Percentiles rank a stretch among this genome's conserved stretches.
phyloP scores from a whole-genome alignment of 2,797 vertebrate species.

The Crypturellus tataupa region DNA sequence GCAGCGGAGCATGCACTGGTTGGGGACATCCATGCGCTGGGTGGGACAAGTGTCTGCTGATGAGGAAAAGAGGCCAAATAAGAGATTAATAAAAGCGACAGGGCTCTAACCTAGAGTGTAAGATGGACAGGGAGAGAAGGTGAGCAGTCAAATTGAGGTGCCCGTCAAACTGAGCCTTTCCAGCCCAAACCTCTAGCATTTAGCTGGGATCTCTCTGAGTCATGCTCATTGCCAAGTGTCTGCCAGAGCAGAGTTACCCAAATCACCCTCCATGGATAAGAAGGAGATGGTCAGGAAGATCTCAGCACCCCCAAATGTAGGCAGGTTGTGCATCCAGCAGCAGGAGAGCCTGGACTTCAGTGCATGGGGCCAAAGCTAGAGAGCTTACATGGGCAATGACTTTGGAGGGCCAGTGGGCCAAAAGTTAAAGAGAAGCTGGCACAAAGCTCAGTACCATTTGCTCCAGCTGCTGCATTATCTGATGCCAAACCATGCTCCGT shows the following conservation, averaged over 20 bases:
- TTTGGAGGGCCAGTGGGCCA: not conserved
- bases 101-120: too few relatives aligned
- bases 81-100: not conserved
- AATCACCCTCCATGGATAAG: not conserved
- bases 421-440: not conserved
- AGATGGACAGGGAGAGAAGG: accelerated
- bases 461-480: too few relatives aligned
- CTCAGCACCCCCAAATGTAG: not conserved
- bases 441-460: not conserved
- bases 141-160: too few relatives aligned
- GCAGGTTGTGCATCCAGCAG: not conserved
- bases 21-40: accelerated
- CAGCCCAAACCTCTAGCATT: not conserved
- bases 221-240: not conserved
- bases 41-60: not conserved
- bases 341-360: not conserved
- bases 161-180: not conserved
- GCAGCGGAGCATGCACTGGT: not conserved
- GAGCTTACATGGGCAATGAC: not conserved
- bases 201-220: not conserved
- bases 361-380: not conserved
- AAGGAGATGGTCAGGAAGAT: not conserved
- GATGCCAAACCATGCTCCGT: not conserved
- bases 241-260: not conserved
- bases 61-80: not conserved